These are phyloP conservation scores for Drosophila kanekoi DNA, from an alignment of 2,888 invertebrate species.

Conservation along the genomic window DNA sequence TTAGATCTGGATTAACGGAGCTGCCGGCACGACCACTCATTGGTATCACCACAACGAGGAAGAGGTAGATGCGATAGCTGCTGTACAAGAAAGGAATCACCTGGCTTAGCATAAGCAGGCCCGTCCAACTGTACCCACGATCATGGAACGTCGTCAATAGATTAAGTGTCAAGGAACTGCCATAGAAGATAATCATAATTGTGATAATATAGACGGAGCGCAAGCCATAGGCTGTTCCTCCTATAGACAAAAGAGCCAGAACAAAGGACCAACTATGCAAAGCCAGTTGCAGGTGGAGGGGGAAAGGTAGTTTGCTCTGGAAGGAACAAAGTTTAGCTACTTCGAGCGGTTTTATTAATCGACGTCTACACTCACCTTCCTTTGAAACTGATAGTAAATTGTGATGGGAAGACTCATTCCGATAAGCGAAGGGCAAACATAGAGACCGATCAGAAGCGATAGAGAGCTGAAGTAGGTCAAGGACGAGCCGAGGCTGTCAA, in stretches of 20 bases:
- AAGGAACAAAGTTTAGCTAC: neutral
- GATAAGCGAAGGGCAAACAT: slow-evolving; percentile 81
- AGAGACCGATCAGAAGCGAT: slow-evolving; percentile 85
- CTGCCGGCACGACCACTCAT: slow-evolving; percentile 87
- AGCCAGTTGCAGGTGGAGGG: slow-evolving; percentile 78
- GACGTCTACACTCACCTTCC: slow-evolving; percentile 62
- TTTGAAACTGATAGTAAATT: slow-evolving; percentile 69
- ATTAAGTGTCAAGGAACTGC: slow-evolving; percentile 73
- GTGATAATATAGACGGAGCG: slow-evolving; percentile 79
- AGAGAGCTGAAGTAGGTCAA: slow-evolving; percentile 88
- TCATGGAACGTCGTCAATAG: slow-evolving; percentile 73
- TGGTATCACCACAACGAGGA: slow-evolving; percentile 86
- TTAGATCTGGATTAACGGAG: slow-evolving; percentile 86
- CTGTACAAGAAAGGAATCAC: slow-evolving; percentile 85
- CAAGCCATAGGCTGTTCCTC: slow-evolving; percentile 65
- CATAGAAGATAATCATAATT: slow-evolving; percentile 79
- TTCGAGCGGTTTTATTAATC: too few species aligned
- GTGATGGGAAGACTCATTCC: slow-evolving; percentile 74
- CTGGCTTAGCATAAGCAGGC: slow-evolving; percentile 80
- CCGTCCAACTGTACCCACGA: slow-evolving; percentile 69
- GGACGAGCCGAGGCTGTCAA: slow-evolving; percentile 83
- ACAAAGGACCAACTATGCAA: slow-evolving; percentile 81
- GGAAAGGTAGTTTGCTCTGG: slow-evolving; percentile 73
- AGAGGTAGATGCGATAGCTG: slow-evolving; percentile 85
- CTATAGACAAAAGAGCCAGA: slow-evolving; percentile 65